Percentiles rank a stretch among this genome's conserved stretches.
These are phyloP conservation scores for Hystrix brachyura DNA, from an alignment of 2,113 vertebrate genomes.

Conservation along the genomic window DNA sequence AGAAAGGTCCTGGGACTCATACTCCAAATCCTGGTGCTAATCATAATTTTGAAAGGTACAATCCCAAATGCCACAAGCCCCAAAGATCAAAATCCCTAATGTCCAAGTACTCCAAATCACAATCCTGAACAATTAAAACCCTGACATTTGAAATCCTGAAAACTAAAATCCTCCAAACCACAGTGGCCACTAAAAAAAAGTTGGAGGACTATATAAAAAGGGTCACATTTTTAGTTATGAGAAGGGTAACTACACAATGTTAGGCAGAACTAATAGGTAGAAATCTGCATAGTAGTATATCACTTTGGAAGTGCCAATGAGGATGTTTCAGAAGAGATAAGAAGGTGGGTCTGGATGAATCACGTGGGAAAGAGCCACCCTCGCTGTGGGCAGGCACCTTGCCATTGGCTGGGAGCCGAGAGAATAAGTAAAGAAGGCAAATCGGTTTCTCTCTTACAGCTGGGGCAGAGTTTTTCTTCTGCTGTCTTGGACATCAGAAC, in stretches of 20 bases:
- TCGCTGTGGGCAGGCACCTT: neutral
- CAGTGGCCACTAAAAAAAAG: neutral
- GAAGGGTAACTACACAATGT: neutral
- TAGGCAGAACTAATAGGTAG: neutral
- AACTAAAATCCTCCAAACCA: neutral
- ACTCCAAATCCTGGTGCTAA: neutral
- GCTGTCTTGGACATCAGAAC: neutral
- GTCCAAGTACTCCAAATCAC: neutral
- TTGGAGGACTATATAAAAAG: neutral
- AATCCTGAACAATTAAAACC: neutral
- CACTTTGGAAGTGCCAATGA: neutral
- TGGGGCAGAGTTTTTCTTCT: neutral
- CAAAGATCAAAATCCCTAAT: neutral
- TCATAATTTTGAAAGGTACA: neutral
- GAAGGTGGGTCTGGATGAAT: neutral
- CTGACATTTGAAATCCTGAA: neutral
- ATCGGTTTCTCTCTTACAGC: neutral
- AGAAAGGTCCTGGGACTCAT: neutral
- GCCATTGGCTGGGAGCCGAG: neutral
- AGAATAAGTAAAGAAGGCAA: neutral
- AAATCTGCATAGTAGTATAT: neutral
- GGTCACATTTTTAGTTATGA: neutral
- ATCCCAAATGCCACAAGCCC: neutral
- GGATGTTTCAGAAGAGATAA: neutral
- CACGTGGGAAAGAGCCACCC: neutral